Conservation (phyloP, 2,888 invertebrate species). For the Metacarcinus magister region DNA sequence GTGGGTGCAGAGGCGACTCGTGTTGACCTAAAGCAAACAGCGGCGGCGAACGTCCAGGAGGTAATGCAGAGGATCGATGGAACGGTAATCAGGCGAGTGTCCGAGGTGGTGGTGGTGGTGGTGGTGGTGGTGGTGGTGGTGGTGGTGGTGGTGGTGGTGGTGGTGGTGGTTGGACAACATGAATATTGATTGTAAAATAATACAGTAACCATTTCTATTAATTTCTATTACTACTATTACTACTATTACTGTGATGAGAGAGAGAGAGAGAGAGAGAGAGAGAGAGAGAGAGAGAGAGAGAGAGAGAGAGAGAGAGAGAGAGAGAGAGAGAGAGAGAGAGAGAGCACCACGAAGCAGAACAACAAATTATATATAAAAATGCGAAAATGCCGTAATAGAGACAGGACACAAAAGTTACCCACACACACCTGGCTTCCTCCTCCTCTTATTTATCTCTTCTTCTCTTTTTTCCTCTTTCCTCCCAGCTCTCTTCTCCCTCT, state of each 20-base stretch:
- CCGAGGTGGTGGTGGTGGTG: slow-evolving; percentile 13
- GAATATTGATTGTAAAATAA: not conserved
- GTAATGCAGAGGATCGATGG: slow-evolving; percentile 33
- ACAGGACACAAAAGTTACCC: not conserved
- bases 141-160: slow-evolving; percentile 27
- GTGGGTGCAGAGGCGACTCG: not conserved
- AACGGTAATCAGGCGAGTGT: not conserved
- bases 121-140: slow-evolving; percentile 41
- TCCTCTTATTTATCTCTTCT: not conserved
- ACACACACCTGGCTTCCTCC: not conserved
- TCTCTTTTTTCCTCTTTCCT: not conserved
- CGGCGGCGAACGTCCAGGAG: not conserved
- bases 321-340: not conserved
- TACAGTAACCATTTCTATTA: not conserved
- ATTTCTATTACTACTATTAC: not conserved
- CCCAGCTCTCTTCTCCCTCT: not conserved
- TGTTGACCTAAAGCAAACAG: not conserved
- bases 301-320: slow-evolving; percentile 26
- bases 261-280: slow-evolving; percentile 14
- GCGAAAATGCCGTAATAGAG: not conserved
- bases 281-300: slow-evolving; percentile 26
- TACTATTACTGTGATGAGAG: not conserved
- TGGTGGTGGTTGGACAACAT: not conserved
- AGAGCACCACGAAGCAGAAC: not conserved
- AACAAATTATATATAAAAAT: not conserved